Conservation (phyloP, 2,797 vertebrate genomes). For the Rhynchotus rufescens region DNA sequence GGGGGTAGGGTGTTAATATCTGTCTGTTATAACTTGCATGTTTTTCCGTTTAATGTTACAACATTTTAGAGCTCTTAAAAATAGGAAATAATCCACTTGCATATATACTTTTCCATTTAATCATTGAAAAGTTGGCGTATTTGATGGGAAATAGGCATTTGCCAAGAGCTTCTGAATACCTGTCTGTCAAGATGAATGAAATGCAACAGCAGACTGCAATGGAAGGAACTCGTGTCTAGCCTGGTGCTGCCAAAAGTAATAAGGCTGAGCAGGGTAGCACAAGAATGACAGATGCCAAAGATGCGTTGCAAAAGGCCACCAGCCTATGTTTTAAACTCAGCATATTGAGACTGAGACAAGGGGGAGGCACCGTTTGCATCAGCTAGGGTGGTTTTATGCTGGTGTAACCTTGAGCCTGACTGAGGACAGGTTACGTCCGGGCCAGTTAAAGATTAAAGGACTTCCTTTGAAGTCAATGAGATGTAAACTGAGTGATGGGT, state of each 20-base stretch:
- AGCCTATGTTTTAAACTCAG: accelerated
- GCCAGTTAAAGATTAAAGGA: neutral
- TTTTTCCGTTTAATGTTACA: conserved; percentile 7
- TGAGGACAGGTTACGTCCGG: neutral
- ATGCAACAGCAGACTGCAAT: neutral
- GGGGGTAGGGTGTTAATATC: neutral
- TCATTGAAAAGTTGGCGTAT: neutral
- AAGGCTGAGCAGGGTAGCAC: neutral
- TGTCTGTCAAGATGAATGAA: neutral
- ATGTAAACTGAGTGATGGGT: neutral
- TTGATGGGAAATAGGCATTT: conserved; percentile 10
- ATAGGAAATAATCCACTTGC: neutral
- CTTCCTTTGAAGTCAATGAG: accelerated
- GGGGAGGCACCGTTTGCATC: neutral
- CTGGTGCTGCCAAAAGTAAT: conserved; percentile 28
- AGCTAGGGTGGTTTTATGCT: neutral
- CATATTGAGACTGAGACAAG: accelerated
- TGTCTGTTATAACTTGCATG: conserved; percentile 6
- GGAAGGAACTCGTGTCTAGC: neutral
- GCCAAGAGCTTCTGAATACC: conserved; percentile 27
- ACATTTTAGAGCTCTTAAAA: neutral
- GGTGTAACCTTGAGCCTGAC: neutral
- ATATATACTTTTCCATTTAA: neutral
- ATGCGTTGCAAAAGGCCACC: neutral
- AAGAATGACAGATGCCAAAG: neutral